phyloP scores from a whole-genome alignment of 2,113 vertebrate genomes.

The Centropus unirufus region DNA sequence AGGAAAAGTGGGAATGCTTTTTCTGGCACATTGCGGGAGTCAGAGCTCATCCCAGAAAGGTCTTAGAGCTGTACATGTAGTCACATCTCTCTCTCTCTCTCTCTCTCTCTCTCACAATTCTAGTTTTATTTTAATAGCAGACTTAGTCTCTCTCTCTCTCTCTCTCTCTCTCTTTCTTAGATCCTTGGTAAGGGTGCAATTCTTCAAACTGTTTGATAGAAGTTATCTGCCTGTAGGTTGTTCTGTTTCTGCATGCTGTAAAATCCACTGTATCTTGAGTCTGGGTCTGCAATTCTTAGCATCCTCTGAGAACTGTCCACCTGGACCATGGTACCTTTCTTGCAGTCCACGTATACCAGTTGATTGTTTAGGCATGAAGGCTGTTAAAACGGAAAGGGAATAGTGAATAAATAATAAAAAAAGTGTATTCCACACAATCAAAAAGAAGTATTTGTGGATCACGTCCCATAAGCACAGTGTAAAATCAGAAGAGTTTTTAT shows the following conservation, averaged over 20 bases:
- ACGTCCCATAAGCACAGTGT: background rate
- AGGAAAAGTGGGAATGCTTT: slow-evolving; percentile 88
- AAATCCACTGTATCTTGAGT: slow-evolving; percentile 90
- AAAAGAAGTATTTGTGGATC: background rate
- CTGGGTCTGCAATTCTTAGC: slow-evolving; percentile 89
- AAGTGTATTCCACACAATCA: background rate
- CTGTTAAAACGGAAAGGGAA: slow-evolving; percentile 68
- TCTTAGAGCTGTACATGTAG: slow-evolving; percentile 84
- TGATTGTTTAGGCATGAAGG: slow-evolving; percentile 90
- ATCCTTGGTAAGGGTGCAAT: slow-evolving; percentile 43
- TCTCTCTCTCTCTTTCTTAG: slow-evolving; percentile 58
- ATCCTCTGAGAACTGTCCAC: slow-evolving; percentile 87
- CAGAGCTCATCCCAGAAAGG: slow-evolving; percentile 80
- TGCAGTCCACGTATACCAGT: slow-evolving; percentile 89
- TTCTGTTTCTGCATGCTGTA: slow-evolving; percentile 94
- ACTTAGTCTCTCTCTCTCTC: slow-evolving; percentile 68
- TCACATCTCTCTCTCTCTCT: slow-evolving; percentile 77
- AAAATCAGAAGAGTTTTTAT: background rate
- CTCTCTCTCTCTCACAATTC: slow-evolving; percentile 73
- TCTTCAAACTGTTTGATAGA: slow-evolving; percentile 92
- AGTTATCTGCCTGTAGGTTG: slow-evolving; percentile 90
- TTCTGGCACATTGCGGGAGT: slow-evolving; percentile 82
- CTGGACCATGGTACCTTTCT: slow-evolving; percentile 88
- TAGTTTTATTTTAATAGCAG: slow-evolving; percentile 82
- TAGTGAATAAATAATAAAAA: background rate